These are phyloP conservation scores for Amblyopsis rosae DNA, from an alignment of 2,113 vertebrate species.

Conservation along the genomic window DNA sequence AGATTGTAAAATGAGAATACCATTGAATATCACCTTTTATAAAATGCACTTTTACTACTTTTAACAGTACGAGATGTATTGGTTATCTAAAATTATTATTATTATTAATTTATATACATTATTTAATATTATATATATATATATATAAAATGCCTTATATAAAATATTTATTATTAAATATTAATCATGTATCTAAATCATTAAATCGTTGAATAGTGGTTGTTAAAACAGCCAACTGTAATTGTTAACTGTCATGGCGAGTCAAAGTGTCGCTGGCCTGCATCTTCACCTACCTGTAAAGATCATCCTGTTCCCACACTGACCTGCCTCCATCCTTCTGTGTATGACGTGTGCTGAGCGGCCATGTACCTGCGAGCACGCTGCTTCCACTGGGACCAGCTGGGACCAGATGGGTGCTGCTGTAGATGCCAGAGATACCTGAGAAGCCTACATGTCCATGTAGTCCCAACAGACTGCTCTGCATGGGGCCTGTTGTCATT, in stretches of 20 bases:
- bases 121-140: too few species aligned
- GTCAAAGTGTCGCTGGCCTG: neutral
- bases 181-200: too few species aligned
- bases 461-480: slow-evolving; percentile 21
- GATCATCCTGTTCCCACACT: slow-evolving; percentile 64
- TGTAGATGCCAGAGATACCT: neutral
- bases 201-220: too few species aligned
- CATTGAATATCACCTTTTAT: neutral
- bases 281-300: slow-evolving; percentile 71
- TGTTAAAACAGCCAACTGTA: too few species aligned
- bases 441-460: slow-evolving; percentile 23
- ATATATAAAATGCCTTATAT: too few species aligned
- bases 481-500: slow-evolving; percentile 50
- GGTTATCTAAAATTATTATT: too few species aligned
- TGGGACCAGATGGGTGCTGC: neutral
- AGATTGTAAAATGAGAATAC: neutral
- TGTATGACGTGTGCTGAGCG: slow-evolving; percentile 9
- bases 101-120: too few species aligned
- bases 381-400: neutral
- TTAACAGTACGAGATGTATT: too few species aligned
- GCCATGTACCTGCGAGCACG: neutral
- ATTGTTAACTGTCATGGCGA: neutral
- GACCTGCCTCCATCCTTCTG: slow-evolving; percentile 4
- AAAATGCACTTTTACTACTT: neutral
- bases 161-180: too few species aligned